Base-by-base conservation (phyloP, 2,113 vertebrate species). In the Anhinga anhinga region DNA sequence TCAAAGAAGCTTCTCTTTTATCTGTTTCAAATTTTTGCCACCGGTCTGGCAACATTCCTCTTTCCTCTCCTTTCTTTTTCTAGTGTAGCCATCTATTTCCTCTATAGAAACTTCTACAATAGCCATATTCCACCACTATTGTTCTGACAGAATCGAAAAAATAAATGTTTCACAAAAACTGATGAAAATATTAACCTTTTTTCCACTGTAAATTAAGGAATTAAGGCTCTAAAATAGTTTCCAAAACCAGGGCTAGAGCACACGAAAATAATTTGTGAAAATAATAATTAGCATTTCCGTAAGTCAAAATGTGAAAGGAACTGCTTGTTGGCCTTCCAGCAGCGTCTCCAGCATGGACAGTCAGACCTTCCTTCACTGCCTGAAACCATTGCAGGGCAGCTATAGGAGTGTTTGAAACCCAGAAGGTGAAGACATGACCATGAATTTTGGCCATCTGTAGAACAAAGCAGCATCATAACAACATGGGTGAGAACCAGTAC, bases 361-460 rank as follows among this genome's bases (percentile, higher is more conserved):
- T 94, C 70, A 98, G 72, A 14, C 95, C 97, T 53, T 97, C 95
- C 93, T 98, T 98, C 87, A 98, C 90, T 0, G 83, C 82, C 47
- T 45, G 63, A 88, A 95, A 98, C 21, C 97, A 88, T 9, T 95
- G 96, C 36, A 98, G 90, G 22, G 97, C 90, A 38, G 97, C 65
- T 0, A 90, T 8, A 7, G 97, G 97, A 2, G 3, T 21, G 5
- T 73, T 26, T 49, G 89, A 83, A 58, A 96, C 0, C 97, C 97
- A 97, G 32, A 96, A 29, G 0, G 98, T 97, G 71, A 95, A 97
- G 71, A 97, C 18, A 6, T 56, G 87, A 13, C 97, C 87, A 13
- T 97, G 82, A 45, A 44, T 67, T 88, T 94, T 77, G 14, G 86
- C 91, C 78, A 97, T 72, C 98, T 98, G 65, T 22, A 23, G 80